Evolutionary conservation across 2,797 vertebrate genomes (phyloP), one percentile per base, ranked within the genome.

Genomic region (Geotrypetes seraphini): DNA sequence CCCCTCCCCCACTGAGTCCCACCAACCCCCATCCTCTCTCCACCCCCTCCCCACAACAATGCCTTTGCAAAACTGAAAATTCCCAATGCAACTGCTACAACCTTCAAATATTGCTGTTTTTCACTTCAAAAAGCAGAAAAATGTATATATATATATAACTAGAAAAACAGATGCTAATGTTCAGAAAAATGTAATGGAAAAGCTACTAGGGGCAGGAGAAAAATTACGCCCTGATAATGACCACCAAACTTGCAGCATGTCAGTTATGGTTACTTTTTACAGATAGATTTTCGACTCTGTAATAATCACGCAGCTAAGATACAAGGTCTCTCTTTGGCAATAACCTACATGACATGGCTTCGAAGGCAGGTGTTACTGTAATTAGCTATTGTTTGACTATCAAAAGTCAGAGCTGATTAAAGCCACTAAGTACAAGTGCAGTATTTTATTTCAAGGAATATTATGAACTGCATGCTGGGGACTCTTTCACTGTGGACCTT

Each of bases 361-460:
- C 67, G 86, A 83, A 87, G 91, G 92, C 92, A 97, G 92, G 92
- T 97, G 91, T 89, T 87, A 91, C 90, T 91, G 90, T 97, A 97
- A 97, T 97, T 96, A 97, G 90, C 91, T 91, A 92, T 96, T 97
- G 93, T 96, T 96, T 93, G 90, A 94, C 91, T 93, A 96, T 97
- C 90, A 97, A 92, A 97, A 96, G 90, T 93, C 89, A 88, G 85
- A 90, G 86, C 91, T 97, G 92, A 97, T 97, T 97, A 97, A 93
- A 93, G 88, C 88, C 83, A 79, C 71, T 81, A 85, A 89, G 91
- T 81, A 87, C 80, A 85, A 86, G 86, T 84, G 89, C 87, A 85
- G 88, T 91, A 87, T 90, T 87, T 86, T 86, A 92, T 95, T 97
- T 96, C 91, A 91, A 90, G 94, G 90, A 88, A 89, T 88, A 88